A percentile compares a stretch with the other conserved stretches of the same genome.
Evolutionary conservation across 1,140 invertebrate genomes (phyloP).

Genomic region (Ctenoplectra terminalis): DNA sequence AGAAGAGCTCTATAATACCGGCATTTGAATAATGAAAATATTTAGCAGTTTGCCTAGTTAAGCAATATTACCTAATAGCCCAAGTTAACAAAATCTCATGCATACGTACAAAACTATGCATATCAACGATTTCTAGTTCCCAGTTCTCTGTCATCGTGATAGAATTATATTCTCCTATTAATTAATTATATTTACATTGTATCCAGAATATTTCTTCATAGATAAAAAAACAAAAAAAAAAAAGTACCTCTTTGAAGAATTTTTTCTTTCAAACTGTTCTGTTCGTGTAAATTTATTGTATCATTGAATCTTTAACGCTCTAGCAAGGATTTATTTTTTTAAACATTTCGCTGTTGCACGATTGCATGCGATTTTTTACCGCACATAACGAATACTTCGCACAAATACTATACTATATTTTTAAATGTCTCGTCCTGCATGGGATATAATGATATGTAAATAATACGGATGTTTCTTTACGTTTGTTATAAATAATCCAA

Average conservation of each 20-base stretch:
- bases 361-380: slow-evolving; percentile 1
- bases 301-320: no score
- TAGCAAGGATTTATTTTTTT: neutral
- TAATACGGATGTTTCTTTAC: neutral
- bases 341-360: slow-evolving; percentile 9
- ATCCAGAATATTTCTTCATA: neutral
- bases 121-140: neutral
- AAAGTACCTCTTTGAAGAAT: neutral
- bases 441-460: neutral
- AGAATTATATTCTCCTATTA: no score
- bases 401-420: neutral
- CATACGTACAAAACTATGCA: neutral
- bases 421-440: neutral
- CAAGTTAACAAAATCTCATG: slow-evolving; percentile 29
- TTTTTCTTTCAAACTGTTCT: neutral
- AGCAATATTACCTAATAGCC: slow-evolving; percentile 32
- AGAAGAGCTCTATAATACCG: slow-evolving; percentile 16
- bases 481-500: neutral
- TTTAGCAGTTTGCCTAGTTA: slow-evolving; percentile 24
- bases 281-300: neutral
- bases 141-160: neutral
- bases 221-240: neutral
- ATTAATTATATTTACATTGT: neutral
- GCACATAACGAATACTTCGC: neutral
- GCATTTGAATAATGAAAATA: slow-evolving; percentile 50